Evolutionary conservation across 2,888 invertebrate genomes (phyloP).

Genomic region (Poecilus cupreus): DNA sequence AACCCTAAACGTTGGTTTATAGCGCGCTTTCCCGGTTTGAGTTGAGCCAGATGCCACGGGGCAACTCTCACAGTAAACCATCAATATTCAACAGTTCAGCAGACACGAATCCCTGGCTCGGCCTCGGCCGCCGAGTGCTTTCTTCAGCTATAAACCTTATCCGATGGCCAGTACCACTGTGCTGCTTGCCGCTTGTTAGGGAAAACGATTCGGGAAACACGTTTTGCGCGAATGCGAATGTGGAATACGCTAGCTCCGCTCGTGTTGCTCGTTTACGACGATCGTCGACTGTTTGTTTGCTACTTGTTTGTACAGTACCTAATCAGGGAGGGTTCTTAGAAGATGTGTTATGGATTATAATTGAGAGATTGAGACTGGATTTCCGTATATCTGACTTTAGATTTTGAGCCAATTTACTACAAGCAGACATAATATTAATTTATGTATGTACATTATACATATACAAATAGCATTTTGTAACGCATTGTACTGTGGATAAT

Average conservation of each 20-base stretch:
- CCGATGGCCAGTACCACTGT: neutral
- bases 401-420: no score
- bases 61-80: neutral
- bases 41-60: neutral
- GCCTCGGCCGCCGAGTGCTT: neutral
- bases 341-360: no score
- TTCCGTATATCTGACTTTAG: no score
- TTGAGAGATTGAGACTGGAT: no score
- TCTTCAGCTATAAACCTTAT: conserved; percentile 28
- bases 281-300: neutral
- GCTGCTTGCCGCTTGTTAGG: neutral
- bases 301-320: neutral
- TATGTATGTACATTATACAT: no score
- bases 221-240: conserved; percentile 8
- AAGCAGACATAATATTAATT: no score
- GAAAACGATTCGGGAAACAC: neutral
- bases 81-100: conserved; percentile 45
- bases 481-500: no score
- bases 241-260: neutral
- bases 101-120: neutral
- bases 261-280: neutral
- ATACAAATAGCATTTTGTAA: no score
- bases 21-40: neutral
- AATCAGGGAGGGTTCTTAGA: no score
- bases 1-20: conserved; percentile 11